These are phyloP conservation scores for Drosophila parthenogenetica DNA, from an alignment of 2,888 invertebrate genomes.

Conservation along the genomic window DNA sequence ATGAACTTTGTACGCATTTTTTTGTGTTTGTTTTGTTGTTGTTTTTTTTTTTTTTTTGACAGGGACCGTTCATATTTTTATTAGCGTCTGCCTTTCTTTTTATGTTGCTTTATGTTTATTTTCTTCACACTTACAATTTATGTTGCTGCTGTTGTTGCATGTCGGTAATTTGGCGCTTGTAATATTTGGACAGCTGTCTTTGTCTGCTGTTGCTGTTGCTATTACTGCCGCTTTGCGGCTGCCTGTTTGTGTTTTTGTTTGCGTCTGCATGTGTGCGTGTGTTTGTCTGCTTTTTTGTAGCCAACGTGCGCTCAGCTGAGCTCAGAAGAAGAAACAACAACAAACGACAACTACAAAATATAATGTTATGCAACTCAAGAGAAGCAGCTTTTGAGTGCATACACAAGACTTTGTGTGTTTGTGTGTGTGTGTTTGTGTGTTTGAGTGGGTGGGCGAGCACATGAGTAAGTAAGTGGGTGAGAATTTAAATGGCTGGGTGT, in stretches of 20 bases:
- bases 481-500: conserved; percentile 8
- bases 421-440: conserved; percentile 3
- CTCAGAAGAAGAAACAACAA: conserved; percentile 36
- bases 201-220: conserved; percentile 2
- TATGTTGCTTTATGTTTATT: conserved; percentile 52
- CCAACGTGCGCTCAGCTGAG: conserved; percentile 52
- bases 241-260: neutral
- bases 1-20: conserved; percentile 83
- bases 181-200: conserved; percentile 58
- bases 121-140: conserved; percentile 63
- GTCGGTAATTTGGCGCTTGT: conserved; percentile 48
- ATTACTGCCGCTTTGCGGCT: neutral
- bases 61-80: conserved; percentile 59
- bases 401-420: neutral
- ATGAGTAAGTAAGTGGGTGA: conserved; percentile 1
- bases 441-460: conserved; percentile 3
- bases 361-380: conserved; percentile 48
- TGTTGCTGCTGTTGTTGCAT: conserved; percentile 29
- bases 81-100: conserved; percentile 59
- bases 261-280: neutral
- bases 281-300: conserved; percentile 18
- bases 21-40: conserved; percentile 55
- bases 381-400: conserved; percentile 24
- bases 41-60: conserved; percentile 40
- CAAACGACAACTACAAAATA: conserved; percentile 23